A percentile compares a stretch with the other conserved stretches of the same genome.
Conservation (phyloP, 1,140 invertebrate species). For the Tribolium madens region DNA sequence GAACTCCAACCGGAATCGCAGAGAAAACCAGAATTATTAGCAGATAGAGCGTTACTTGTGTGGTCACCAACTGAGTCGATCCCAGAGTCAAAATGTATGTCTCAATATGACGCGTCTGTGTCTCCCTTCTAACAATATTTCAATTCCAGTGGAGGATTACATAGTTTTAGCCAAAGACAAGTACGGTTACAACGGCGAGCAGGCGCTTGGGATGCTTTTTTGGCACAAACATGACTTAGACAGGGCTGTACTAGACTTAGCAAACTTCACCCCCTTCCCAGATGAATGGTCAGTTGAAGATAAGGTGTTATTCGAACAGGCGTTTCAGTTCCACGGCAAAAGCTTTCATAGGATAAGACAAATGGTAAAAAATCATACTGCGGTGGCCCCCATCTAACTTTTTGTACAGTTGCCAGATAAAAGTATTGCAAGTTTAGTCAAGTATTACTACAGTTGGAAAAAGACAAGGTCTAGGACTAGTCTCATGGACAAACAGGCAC, state of each 20-base stretch:
- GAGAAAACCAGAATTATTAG: slow-evolving; percentile 71
- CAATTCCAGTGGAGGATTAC: slow-evolving; percentile 90
- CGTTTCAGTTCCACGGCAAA: slow-evolving; percentile 98
- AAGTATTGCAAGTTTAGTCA: slow-evolving; percentile 94
- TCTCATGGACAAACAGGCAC: slow-evolving; percentile 91
- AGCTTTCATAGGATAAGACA: slow-evolving; percentile 96
- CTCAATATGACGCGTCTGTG: neutral
- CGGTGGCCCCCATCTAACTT: slow-evolving; percentile 42
- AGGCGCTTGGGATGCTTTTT: slow-evolving; percentile 97
- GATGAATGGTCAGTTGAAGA: slow-evolving; percentile 99
- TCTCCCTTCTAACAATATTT: neutral
- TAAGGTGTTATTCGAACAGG: slow-evolving; percentile 97
- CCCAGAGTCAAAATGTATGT: slow-evolving; percentile 83
- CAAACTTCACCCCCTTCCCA: slow-evolving; percentile 97
- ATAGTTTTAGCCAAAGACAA: slow-evolving; percentile 96
- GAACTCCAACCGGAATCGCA: slow-evolving; percentile 75
- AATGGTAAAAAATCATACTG: slow-evolving; percentile 79
- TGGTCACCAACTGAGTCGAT: slow-evolving; percentile 94
- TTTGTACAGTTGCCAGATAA: slow-evolving; percentile 90
- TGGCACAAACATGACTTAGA: slow-evolving; percentile 98
- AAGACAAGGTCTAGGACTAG: slow-evolving; percentile 92
- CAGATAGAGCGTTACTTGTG: slow-evolving; percentile 91
- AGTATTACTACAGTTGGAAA: slow-evolving; percentile 99
- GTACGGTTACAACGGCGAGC: slow-evolving; percentile 97
- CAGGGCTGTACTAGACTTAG: slow-evolving; percentile 90